Base-by-base conservation (phyloP, 2,113 vertebrate genomes). In the Proteles cristata region DNA sequence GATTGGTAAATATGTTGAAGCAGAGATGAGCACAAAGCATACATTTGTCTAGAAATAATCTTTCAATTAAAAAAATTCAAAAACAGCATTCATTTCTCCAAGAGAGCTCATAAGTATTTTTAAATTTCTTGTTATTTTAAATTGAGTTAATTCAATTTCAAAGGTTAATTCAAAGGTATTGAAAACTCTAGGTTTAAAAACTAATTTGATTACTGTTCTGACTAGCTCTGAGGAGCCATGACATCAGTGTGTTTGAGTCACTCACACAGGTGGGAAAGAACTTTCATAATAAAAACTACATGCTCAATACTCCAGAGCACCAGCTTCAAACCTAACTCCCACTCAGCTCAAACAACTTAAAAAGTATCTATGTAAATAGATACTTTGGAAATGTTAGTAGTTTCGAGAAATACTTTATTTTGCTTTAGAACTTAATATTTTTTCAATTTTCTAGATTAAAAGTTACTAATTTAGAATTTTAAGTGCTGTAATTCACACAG, bases 361-460 rank as follows among this genome's bases (percentile, higher is more conserved):
- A 92, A 88, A 80, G 50, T 45, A 80, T 11, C 45, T 92, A 74
- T 7, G n/a, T n/a, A n/a, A n/a, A n/a, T n/a, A n/a, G n/a, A n/a
- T n/a, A n/a, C 69, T 73, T 11, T 19, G 94, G 88, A 95, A 90
- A 90, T 53, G 25, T 81, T 81, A 96, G 33, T 74, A 39, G 94
- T 96, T 96, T 50, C 69, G 39, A 89, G 66, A 89, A 97, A 97
- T 48, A 74, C 8, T 66, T 86, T 77, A 65, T 81, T 96, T 93
- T 79, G 50, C 66, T 63, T 6, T 89, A 55, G 12, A 86, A 79
- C 25, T 91, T 94, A 48, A 48, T 77, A 63, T 71, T 68, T 74
- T 91, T 93, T 95, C 23, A 86, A 81, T 88, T 87, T 95, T 77
- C 86, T 96, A 90, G 90, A 65, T 92, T 80, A 33, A 96, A 45